Conservation (phyloP, 2,797 vertebrate genomes). For the Netta rufina region DNA sequence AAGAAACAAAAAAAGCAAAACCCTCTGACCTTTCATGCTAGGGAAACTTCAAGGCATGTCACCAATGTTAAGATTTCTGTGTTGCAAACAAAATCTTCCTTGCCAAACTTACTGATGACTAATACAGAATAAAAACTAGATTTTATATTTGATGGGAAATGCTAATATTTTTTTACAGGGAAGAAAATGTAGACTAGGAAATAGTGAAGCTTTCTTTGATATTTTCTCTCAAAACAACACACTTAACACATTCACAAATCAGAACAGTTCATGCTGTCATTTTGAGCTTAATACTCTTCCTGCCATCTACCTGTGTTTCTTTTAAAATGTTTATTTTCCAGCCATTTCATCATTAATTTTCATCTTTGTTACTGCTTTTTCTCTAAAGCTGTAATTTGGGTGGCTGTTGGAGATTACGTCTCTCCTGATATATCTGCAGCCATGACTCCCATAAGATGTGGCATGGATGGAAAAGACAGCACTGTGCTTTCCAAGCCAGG, state of each 20-base stretch:
- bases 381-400: not conserved
- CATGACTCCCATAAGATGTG: accelerated
- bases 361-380: not conserved
- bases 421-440: not conserved
- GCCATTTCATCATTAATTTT: not conserved
- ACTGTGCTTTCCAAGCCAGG: not conserved
- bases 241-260: not conserved
- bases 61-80: not conserved
- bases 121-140: not conserved
- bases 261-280: not conserved
- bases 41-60: not conserved
- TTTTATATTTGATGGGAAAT: not conserved
- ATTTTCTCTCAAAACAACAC: not conserved
- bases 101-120: not conserved
- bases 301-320: not conserved
- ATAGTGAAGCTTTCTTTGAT: not conserved
- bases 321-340: not conserved
- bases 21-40: not conserved
- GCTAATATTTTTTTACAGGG: not conserved
- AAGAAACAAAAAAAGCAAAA: not conserved
- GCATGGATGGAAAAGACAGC: not conserved
- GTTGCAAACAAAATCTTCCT: not conserved
- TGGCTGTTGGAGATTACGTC: not conserved
- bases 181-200: not conserved
- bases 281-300: not conserved